phyloP scores from a whole-genome alignment of 2,113 vertebrate genomes.

The Steatornis caripensis region DNA sequence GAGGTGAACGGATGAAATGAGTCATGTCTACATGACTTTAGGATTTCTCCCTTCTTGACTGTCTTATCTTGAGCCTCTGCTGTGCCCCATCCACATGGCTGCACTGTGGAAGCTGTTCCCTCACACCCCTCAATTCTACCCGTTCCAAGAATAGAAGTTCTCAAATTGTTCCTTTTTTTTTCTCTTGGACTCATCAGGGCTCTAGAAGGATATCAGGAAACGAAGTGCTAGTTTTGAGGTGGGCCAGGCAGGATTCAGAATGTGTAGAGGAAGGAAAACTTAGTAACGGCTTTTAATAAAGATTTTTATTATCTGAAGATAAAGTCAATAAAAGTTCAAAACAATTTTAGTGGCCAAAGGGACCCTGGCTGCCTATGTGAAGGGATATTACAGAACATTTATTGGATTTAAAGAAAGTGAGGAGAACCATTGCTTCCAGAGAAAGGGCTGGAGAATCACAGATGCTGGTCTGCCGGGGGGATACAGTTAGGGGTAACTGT shows the following conservation, averaged over 20 bases:
- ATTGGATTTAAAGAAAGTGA: conserved; percentile 25
- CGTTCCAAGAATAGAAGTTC: neutral
- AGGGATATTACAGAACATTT: conserved; percentile 35
- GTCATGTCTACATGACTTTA: neutral
- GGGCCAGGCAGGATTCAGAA: neutral
- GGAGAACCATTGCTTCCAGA: neutral
- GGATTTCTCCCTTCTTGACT: neutral
- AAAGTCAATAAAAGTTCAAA: conserved; percentile 4
- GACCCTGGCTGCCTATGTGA: conserved; percentile 16
- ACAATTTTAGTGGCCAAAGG: neutral
- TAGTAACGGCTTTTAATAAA: neutral
- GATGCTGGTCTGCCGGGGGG: neutral
- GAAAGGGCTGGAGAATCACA: neutral
- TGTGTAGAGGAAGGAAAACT: neutral
- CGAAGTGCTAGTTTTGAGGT: neutral
- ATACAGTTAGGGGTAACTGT: neutral
- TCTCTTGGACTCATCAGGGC: neutral
- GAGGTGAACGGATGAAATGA: neutral
- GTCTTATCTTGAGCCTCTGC: neutral
- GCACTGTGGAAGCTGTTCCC: neutral
- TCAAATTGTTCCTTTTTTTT: neutral
- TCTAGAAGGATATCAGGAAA: neutral
- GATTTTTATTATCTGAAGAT: neutral
- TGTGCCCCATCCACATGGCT: neutral
- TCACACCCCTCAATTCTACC: neutral